Base-by-base conservation (phyloP, 2,113 vertebrate genomes). In the Chamaetylas fuelleborni region DNA sequence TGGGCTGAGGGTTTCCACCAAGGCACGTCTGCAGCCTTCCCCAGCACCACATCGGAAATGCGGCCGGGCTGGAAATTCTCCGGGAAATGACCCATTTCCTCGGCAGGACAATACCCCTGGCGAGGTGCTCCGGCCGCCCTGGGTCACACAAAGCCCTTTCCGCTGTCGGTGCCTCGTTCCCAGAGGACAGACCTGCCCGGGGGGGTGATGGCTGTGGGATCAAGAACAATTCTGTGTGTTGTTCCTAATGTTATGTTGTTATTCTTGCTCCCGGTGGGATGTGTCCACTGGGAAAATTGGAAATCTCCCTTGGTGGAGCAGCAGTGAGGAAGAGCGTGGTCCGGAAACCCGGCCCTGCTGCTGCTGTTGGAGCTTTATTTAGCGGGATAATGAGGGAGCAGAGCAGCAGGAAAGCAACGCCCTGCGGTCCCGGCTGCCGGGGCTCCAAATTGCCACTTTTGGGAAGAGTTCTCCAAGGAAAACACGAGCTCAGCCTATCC, bases 41-140 rank as follows among this genome's bases (percentile, higher is more conserved):
- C 66, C 45, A 42, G 60, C 8, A 8, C 72, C 11, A 2, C 60
- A 69, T 95, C 43, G 76, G 88, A 92, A 95, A 89, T 7, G 2
- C n/a, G 1, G 84, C 94, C 2, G 0, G 74, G 82, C 88, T 94
- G 93, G 93, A 95, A 96, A 74, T 94, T 90, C 90, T 81, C 80
- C 56, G 11, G 97, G 95, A 96, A 96, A 91, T 96, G 95, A 95
- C 36, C 88, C 47, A 87, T 92, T 97, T 97, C 96, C 96, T 96
- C 19, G 0, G 60, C 92, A 80, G 84, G 92, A 97, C 96, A 97
- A 97, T 96, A 82, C 87, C 71, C 40, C 29, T 51, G 5, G 51
- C 4, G 1, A 2, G 2, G 70, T 86, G 71, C 14, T 76, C 79
- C 5, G 1, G 70, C 33, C 8, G 0, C 51, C 38, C 83, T 90